These are phyloP conservation scores for Toxotes lorentzi DNA, from an alignment of 2,797 vertebrate genomes.

Conservation along the genomic window DNA sequence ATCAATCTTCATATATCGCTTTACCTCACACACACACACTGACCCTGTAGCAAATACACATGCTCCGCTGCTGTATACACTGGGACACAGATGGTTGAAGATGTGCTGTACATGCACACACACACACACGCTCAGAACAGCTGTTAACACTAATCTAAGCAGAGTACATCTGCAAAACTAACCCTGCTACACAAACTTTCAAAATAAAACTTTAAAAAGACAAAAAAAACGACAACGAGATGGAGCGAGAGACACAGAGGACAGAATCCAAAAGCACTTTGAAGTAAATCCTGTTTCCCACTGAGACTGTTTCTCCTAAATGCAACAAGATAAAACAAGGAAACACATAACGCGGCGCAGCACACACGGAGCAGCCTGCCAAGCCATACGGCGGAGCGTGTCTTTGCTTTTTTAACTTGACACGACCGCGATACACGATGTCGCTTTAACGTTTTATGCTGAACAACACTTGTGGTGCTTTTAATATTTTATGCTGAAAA, in stretches of 20 bases:
- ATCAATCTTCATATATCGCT: conserved; percentile 53
- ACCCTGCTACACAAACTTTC: conserved; percentile 8
- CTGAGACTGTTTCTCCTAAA: conserved; percentile 6
- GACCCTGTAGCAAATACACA: conserved; percentile 34
- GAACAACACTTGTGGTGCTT: conserved; percentile 22
- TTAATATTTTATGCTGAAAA: conserved; percentile 62
- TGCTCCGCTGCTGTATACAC: conserved; percentile 29
- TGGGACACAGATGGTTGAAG: conserved; percentile 60
- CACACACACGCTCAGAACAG: conserved; percentile 25
- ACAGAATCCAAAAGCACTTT: neutral
- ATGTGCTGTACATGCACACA: conserved; percentile 35
- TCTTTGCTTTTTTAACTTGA: neutral
- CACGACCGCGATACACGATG: neutral
- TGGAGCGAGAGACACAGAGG: neutral
- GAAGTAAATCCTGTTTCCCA: conserved; percentile 17
- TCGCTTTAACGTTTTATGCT: conserved; percentile 61
- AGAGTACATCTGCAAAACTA: conserved; percentile 34
- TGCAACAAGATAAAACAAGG: neutral
- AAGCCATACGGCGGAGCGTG: neutral
- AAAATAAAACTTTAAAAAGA: conserved; percentile 42
- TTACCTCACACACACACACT: conserved; percentile 16
- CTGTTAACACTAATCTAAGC: conserved; percentile 32
- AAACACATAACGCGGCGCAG: neutral
- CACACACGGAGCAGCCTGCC: neutral
- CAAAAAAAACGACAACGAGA: neutral